Evolutionary conservation across 2,797 vertebrate species (phyloP).

Genomic region (Myoxocephalus aenaeus): DNA sequence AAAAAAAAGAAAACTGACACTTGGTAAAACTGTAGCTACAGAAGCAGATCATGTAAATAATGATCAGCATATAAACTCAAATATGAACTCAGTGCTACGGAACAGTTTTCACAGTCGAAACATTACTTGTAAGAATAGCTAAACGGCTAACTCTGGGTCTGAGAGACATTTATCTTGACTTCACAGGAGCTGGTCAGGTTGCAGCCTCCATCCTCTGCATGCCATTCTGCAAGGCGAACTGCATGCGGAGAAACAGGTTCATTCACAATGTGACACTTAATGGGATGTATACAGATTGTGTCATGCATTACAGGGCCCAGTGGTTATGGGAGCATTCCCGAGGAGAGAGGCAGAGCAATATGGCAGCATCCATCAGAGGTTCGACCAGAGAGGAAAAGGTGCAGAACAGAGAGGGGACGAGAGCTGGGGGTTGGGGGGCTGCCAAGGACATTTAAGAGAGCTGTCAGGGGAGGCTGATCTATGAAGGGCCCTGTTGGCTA

Average conservation of each 20-base stretch:
- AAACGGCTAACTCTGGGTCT: neutral
- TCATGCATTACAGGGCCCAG: constrained; percentile 73
- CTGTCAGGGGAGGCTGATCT: constrained; percentile 84
- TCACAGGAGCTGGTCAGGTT: constrained; percentile 41
- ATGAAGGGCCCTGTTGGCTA: constrained; percentile 75
- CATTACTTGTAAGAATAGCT: neutral
- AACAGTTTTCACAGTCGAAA: constrained; percentile 19
- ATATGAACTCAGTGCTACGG: constrained; percentile 7
- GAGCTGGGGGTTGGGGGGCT: constrained; percentile 70
- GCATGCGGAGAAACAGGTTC: constrained; percentile 66
- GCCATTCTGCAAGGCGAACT: constrained; percentile 45
- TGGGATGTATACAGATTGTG: constrained; percentile 81
- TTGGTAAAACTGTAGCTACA: constrained; percentile 20
- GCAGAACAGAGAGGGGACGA: constrained; percentile 60
- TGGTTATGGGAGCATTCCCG: constrained; percentile 74
- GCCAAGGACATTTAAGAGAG: constrained; percentile 88
- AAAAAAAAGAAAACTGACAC: constrained; percentile 39
- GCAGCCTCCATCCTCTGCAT: constrained; percentile 38
- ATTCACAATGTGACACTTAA: constrained; percentile 78
- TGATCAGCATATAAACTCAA: constrained; percentile 5
- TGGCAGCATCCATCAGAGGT: constrained; percentile 78
- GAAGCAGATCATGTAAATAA: constrained; percentile 44
- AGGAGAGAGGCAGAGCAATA: constrained; percentile 77
- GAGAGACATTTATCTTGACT: constrained; percentile 32
- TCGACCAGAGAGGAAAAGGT: constrained; percentile 71